Evolutionary conservation across 30 jellyfish, hydroid and myxozoan genomes (phyloP), one percentile per base, ranked within the genome.

Genomic region (Cassiopea andromeda): DNA sequence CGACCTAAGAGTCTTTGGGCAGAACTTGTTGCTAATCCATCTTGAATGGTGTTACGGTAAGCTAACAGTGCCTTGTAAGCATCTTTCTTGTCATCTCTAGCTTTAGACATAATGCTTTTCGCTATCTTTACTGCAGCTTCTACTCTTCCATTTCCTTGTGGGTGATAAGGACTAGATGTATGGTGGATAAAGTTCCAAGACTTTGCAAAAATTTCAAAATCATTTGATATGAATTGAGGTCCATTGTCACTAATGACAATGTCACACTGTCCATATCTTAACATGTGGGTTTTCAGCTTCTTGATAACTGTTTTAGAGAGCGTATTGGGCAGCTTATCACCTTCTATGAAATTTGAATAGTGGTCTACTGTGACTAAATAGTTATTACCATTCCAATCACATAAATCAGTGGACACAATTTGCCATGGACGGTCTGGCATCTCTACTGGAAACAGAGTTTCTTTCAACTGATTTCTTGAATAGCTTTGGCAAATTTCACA

Each of bases 101-200:
- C 89, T 57, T 80, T 80, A 57, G 89, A 80, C 89, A 80, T 80
- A 59, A 80, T 80, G 70, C 78, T 57, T 80, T 80, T 80, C 38
- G 89, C 89, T 2, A 80, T 50, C 54, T 80, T 50, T 50, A 80
- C 93, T 44, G 93, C 93, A 44, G 93, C 93, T 85, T 85, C 93
- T 72, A 81, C 89, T 48, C 93, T 72, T 59, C 89, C 93, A 85
- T 85, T 85, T 70, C 89, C 93, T 85, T 85, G 82, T 61, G 93
- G 80, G 80, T 85, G 87, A 75, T 85, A 44, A 59, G 80, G 82
- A 46, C 75, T 67, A 7, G 80, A 73, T 75, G 68, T 85, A 85
- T 61, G 87, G 73, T 70, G 87, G 45, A 61, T 73, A 46, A 74
- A 85, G 72, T 72, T 70, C 89, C 89, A 80, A 80, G 89, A 80